Percentiles rank a stretch among this genome's conserved stretches.
Evolutionary conservation across 2,888 invertebrate genomes (phyloP).

Genomic region (Diaperis boleti): DNA sequence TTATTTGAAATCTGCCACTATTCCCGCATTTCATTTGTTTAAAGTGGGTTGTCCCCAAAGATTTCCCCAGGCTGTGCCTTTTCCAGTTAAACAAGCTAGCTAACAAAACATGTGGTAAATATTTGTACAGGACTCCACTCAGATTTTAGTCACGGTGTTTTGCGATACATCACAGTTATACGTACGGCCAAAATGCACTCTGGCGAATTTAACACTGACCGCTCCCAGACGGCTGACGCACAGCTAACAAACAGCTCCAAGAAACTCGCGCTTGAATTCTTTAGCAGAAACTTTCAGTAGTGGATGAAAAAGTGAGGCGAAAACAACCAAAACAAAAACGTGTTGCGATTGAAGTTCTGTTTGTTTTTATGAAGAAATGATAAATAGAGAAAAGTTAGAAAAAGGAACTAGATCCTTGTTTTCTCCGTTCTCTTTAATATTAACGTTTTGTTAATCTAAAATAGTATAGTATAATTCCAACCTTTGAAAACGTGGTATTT

Average conservation of each 20-base stretch:
- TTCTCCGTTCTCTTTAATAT: no score
- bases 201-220: constrained; percentile 25
- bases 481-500: no score
- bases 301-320: constrained; percentile 3
- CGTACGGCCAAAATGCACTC: constrained; percentile 14
- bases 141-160: constrained; percentile 40
- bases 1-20: constrained; percentile 50
- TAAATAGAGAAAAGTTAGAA: no score
- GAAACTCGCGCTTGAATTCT: constrained; percentile 12
- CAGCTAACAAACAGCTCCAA: constrained; percentile 9
- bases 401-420: no score
- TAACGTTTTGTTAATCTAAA: no score
- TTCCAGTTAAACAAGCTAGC: constrained; percentile 43
- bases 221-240: constrained; percentile 16
- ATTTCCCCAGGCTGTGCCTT: constrained; percentile 42
- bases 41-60: constrained; percentile 37
- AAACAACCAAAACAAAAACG: constrained; percentile 1
- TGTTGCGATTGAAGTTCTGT: neutral
- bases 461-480: no score
- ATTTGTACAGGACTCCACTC: constrained; percentile 44
- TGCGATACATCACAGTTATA: constrained; percentile 38
- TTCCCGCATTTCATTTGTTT: constrained; percentile 51
- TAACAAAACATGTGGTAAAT: constrained; percentile 47
- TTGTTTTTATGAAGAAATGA: neutral
- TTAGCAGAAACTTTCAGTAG: neutral